phyloP scores from a whole-genome alignment of 2,888 invertebrate species.

The Luffia ferchaultella region DNA sequence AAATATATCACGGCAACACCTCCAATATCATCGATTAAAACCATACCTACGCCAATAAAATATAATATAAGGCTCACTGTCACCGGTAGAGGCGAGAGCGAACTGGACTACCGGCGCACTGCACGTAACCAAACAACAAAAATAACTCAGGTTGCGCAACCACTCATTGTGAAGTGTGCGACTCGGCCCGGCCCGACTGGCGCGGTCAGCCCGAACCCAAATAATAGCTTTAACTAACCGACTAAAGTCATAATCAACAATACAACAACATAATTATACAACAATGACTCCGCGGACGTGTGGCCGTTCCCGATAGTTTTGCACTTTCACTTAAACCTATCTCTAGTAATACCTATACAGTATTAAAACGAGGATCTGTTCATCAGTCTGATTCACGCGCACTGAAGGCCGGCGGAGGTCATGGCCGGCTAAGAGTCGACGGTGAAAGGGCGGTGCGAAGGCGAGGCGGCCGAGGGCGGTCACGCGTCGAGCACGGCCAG shows the following conservation, averaged over 20 bases:
- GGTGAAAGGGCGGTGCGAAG: conserved; percentile 12
- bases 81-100: no score
- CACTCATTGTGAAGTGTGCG: no score
- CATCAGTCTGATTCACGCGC: no score
- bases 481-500: conserved; percentile 60
- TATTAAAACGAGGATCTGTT: no score
- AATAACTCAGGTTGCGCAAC: no score
- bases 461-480: conserved; percentile 40
- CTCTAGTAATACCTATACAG: background rate
- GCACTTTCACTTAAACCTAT: conserved; percentile 51
- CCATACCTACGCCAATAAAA: no score
- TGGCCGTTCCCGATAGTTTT: conserved; percentile 62
- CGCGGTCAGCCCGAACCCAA: background rate
- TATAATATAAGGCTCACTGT: no score
- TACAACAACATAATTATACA: background rate
- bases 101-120: no score
- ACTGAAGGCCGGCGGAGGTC: no score
- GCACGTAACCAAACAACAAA: no score
- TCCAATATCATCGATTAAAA: conserved; percentile 10
- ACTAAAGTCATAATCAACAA: background rate
- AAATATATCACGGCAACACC: conserved; percentile 17
- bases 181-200: no score
- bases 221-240: no score
- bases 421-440: conserved; percentile 18
- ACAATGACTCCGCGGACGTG: conserved; percentile 13